Base-by-base conservation (phyloP, 2,888 invertebrate species). In the Trypoxylon attenuatum region DNA sequence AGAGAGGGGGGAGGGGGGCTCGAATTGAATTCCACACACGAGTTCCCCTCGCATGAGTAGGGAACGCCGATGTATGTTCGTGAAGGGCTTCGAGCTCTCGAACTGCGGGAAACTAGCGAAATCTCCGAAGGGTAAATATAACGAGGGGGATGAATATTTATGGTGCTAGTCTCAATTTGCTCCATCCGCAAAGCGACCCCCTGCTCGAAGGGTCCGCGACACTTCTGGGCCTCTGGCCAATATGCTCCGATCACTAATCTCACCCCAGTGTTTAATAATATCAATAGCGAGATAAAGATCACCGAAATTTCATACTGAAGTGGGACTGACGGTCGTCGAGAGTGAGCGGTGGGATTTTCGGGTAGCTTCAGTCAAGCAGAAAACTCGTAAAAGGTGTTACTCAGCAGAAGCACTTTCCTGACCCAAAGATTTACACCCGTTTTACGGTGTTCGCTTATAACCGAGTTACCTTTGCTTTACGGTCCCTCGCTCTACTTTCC, bases 111-210 rank as follows among this genome's bases (percentile, higher is more conserved):
- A 71, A 68, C 51, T 52, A 39, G 56, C 59, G 64, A 71, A 73
- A 76, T 69, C 63, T 64, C 56, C 67, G 60, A 71, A 78, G 76
- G 74, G 71, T 71, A 74, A 76, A 68, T 71, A 76, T 74, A 73
- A 79, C 73, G 73, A 78, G 66, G 73, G 64, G 59, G 67, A 75
- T 79, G 76, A 78, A 79, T 79, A 79, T 79, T 79, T 79, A 79
- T 79, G 73, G 61, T 63, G 46, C 51, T 62, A 61, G 42, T 56
- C 60, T 59, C 68, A 63, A 68, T 67, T n/a, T 63, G 67, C 64
- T 56, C 29, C 39, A 49, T 18, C 38, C 38, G 39, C 39, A 50
- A 55, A 45, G 55, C 54, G 60, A 54, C 8, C 13, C 8, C 0
- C 2, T 29, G 1, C 2, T 13, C 13, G 29, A n/a, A n/a, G 29